Percentiles rank a stretch among this genome's conserved stretches.
Evolutionary conservation across 37 sponge, comb jelly and placozoan species (phyloP).

Genomic region (Axinella damicornis): DNA sequence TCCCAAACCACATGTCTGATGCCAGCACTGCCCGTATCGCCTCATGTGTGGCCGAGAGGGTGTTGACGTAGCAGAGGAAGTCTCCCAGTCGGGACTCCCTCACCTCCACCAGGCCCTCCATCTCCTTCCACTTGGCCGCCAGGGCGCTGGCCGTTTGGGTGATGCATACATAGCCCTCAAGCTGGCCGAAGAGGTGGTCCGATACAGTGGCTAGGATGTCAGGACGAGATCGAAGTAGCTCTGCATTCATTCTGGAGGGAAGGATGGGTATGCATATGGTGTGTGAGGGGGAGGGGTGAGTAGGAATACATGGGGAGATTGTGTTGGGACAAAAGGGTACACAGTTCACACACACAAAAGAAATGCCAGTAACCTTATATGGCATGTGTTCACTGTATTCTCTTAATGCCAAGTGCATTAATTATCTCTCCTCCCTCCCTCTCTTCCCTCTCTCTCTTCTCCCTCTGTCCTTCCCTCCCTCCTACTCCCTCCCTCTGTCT

Average conservation of each 20-base stretch:
- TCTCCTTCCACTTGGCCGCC: slow-evolving; percentile 5
- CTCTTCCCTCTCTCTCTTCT: neutral
- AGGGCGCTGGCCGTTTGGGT: neutral
- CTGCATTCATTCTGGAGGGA: slow-evolving; percentile 40
- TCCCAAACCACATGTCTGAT: slow-evolving; percentile 26
- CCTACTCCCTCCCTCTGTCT: too few species aligned
- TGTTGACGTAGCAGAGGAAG: slow-evolving; percentile 48
- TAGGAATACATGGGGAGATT: too few species aligned
- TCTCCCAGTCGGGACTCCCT: slow-evolving; percentile 42
- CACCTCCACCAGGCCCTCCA: neutral
- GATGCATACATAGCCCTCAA: slow-evolving; percentile 23
- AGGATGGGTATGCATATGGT: too few species aligned
- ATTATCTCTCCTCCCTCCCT: neutral
- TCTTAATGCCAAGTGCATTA: too few species aligned
- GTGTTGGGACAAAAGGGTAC: too few species aligned
- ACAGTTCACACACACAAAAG: too few species aligned
- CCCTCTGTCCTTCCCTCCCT: too few species aligned
- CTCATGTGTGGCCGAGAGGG: slow-evolving; percentile 38
- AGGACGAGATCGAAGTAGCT: slow-evolving; percentile 24
- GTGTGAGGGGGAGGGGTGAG: too few species aligned
- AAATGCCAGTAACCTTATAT: too few species aligned
- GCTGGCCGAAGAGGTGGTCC: slow-evolving; percentile 37
- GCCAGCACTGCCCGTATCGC: slow-evolving; percentile 23
- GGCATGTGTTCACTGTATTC: too few species aligned
- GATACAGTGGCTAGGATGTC: slow-evolving; percentile 31